These are phyloP conservation scores for Malacoctenus gilli DNA, from an alignment of 2,797 vertebrate genomes.

Conservation along the genomic window DNA sequence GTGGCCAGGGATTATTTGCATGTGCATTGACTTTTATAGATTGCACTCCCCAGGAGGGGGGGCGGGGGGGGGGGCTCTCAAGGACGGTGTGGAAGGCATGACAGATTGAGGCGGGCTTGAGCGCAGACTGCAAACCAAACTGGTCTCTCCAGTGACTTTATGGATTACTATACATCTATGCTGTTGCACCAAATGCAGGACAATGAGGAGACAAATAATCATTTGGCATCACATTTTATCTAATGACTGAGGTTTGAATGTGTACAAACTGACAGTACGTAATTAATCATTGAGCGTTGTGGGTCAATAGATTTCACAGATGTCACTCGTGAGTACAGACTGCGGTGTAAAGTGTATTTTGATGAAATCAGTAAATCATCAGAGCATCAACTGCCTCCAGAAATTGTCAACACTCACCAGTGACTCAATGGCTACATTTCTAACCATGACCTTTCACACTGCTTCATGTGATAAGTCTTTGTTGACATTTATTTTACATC, in stretches of 20 bases:
- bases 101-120: constrained; percentile 12
- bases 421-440: background rate
- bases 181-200: background rate
- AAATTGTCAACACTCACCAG: too few relatives aligned
- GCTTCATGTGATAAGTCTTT: too few relatives aligned
- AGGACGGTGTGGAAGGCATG: constrained; percentile 10
- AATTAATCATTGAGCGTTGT: background rate
- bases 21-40: constrained; percentile 33
- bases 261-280: constrained; percentile 5
- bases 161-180: constrained; percentile 27
- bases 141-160: constrained; percentile 12
- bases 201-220: constrained; percentile 3
- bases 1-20: constrained; percentile 25
- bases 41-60: constrained; percentile 1
- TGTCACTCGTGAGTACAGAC: background rate
- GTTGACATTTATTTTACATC: too few relatives aligned
- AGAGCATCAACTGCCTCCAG: background rate
- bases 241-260: constrained; percentile 15
- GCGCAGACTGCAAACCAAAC: constrained; percentile 13
- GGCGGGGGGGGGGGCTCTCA: constrained; percentile 19
- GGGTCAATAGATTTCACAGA: constrained; percentile 16
- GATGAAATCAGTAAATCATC: constrained; percentile 1
- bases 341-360: constrained; percentile 2
- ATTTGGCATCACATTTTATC: background rate
- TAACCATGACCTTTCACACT: too few relatives aligned